Evolutionary conservation across 2,113 vertebrate species (phyloP).

Genomic region (Protobothrops flavoviridis): DNA sequence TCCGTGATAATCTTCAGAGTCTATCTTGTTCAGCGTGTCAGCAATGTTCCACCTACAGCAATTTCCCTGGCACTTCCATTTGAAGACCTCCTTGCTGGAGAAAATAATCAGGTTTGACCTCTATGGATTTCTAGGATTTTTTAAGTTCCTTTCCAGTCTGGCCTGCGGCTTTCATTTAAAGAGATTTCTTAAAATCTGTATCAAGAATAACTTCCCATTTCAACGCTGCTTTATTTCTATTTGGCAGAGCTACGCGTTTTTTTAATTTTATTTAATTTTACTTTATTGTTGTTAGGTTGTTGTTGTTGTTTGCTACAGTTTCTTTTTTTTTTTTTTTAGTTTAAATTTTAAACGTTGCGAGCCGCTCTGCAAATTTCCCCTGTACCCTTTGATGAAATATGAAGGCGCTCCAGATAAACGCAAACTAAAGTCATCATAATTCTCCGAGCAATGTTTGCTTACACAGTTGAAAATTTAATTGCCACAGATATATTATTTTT

Average conservation of each 20-base stretch:
- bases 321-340: too few species aligned
- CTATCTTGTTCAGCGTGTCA: not conserved
- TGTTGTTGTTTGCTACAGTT: not conserved
- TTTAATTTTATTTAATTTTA: not conserved
- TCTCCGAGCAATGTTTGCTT: not conserved
- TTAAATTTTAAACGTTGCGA: not conserved
- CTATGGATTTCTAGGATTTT: not conserved
- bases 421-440: not conserved
- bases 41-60: not conserved
- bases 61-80: not conserved
- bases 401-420: not conserved
- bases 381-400: not conserved
- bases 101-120: not conserved
- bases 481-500: constrained; percentile 14
- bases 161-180: not conserved
- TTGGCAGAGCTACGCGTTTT: not conserved
- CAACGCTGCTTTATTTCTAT: not conserved
- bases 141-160: not conserved
- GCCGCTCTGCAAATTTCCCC: not conserved
- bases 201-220: too few species aligned
- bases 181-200: not conserved
- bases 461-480: not conserved
- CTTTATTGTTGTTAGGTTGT: not conserved
- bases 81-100: not conserved
- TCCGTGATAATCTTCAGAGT: not conserved